Conservation (phyloP, 2,797 vertebrate species). For the Enteromius viviparus region DNA sequence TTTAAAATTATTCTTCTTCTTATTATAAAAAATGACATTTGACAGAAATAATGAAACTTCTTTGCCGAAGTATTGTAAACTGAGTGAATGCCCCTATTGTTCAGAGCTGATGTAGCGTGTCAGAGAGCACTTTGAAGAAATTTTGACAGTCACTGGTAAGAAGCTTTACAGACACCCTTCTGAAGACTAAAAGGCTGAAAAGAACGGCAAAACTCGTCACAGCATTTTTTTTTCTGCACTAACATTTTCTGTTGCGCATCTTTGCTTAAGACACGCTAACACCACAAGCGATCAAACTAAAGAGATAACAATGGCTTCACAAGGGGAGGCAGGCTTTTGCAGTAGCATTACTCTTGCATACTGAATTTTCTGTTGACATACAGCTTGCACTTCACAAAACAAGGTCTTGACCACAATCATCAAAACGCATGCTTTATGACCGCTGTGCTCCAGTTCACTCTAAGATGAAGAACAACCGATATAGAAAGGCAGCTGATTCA, state of each 20-base stretch:
- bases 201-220: background rate
- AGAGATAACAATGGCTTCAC: background rate
- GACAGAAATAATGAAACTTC: background rate
- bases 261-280: background rate
- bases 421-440: constrained; percentile 31
- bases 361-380: constrained; percentile 24
- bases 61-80: constrained; percentile 12
- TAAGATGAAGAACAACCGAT: constrained; percentile 32
- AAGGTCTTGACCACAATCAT: constrained; percentile 28
- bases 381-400: constrained; percentile 29
- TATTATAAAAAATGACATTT: background rate
- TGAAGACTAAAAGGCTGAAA: background rate
- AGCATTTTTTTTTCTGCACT: background rate
- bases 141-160: constrained; percentile 14
- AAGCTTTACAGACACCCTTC: constrained; percentile 11
- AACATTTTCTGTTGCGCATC: background rate
- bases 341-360: constrained; percentile 34
- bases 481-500: constrained; percentile 42
- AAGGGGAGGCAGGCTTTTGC: background rate
- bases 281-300: constrained; percentile 7
- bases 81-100: constrained; percentile 33
- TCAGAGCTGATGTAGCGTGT: constrained; percentile 35
- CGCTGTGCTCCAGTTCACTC: constrained; percentile 14
- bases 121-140: constrained; percentile 32
- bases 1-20: background rate